Conservation (phyloP, 2,888 invertebrate species). For the Cylindroiulus punctatus region DNA sequence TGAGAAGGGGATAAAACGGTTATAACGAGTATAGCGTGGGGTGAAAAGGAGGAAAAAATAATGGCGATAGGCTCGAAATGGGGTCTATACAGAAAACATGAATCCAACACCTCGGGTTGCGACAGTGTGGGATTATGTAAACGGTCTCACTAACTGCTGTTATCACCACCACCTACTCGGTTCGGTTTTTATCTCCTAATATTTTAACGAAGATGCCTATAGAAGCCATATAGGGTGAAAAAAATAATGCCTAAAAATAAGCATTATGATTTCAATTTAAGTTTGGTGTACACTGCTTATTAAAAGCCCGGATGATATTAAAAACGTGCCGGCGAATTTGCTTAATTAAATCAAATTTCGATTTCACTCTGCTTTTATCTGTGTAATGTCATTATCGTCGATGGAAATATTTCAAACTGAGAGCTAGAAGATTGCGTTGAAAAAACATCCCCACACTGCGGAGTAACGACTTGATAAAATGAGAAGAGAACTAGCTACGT, state of each 20-base stretch:
- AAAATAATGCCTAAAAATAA: neutral
- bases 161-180: neutral
- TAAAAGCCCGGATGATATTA: neutral
- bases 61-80: neutral
- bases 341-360: constrained; percentile 42
- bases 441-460: neutral
- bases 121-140: neutral
- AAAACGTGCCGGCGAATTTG: constrained; percentile 6
- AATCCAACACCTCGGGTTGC: neutral
- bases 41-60: constrained; percentile 3
- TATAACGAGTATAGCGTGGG: neutral
- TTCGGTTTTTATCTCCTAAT: neutral
- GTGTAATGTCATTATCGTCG: constrained; percentile 3
- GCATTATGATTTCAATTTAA: neutral
- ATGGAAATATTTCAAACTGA: neutral
- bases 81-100: neutral
- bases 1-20: neutral
- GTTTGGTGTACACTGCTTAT: constrained; percentile 2
- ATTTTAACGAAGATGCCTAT: neutral
- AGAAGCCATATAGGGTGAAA: neutral
- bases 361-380: neutral
- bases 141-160: neutral
- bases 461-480: neutral
- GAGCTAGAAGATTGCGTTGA: neutral
- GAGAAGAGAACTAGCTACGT: neutral